Evolutionary conservation across 1,140 invertebrate genomes (phyloP), one percentile per base, ranked within the genome.

Genomic region (Macrostomum lignano): DNA sequence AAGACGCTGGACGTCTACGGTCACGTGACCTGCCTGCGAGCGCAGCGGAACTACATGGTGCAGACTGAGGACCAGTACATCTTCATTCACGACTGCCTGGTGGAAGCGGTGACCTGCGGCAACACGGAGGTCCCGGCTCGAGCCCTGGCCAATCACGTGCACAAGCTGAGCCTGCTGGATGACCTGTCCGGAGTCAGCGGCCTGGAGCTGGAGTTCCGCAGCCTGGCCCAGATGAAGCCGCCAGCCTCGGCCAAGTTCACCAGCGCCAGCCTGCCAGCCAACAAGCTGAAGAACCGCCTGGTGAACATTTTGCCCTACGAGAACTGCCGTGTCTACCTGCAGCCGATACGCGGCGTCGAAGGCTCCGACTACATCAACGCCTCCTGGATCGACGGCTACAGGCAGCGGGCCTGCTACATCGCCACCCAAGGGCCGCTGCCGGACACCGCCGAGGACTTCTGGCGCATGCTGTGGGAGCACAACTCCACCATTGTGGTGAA

Each of bases 1-100:
- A 82, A 82, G 49, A 84, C 78, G 33, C 74, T 96, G 4, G 88
- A 98, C 51, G 88, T 98, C 37, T 96, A 94, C 48, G 86, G 84
- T 3, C 84, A 93, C 61, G 86, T 96, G 3, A 94, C 84, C 2
- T 86, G 79, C 48, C 61, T 98, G 14, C 66, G 91, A 35, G 77
- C 84, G 7, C 91, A 98, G 53, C 67, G 91, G 13, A 58, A 58
- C 44, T 58, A 57, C 43, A 56, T 59, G 49, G 57, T 60, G 21
- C 78, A 96, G 60, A 96, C 88, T 0, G 88, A 96, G 55, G 88
- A 96, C 53, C 91, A 98, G 55, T 98, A 98, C 53, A 82, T 96
- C 36, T 98, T 98, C 59, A 94, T 96, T 40, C 84, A 98, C 51
- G 88, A 96, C 51, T 47, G 52, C 7, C 38, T 58, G 72, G 60